A percentile compares a stretch with the other conserved stretches of the same genome.
Evolutionary conservation across 1,140 invertebrate species (phyloP).

Genomic region (Anthonomus grandis): DNA sequence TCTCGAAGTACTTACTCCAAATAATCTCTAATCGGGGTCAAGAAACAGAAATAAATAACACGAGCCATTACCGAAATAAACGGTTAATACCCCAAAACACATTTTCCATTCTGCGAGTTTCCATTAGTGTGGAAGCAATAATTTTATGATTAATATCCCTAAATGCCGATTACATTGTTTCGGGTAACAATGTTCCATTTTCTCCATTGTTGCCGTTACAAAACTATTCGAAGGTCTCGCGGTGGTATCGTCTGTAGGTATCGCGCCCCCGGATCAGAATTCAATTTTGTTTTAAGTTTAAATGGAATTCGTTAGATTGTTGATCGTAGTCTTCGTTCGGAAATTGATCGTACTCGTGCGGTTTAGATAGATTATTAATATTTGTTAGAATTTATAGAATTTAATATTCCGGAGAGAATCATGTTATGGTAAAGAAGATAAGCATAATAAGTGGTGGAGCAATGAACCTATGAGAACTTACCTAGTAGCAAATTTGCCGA

Average conservation of each 20-base stretch:
- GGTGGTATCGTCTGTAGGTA: constrained; percentile 15
- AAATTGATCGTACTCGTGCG: no score
- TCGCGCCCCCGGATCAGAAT: background rate
- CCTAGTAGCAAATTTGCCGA: no score
- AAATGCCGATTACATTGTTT: constrained; percentile 24
- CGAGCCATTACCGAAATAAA: constrained; percentile 9
- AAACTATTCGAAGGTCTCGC: constrained; percentile 29
- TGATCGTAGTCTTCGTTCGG: no score
- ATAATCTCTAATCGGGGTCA: no score
- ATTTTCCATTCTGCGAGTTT: constrained; percentile 19
- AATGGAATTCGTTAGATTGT: constrained; percentile 7
- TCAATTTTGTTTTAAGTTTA: background rate
- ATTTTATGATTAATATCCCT: constrained; percentile 28
- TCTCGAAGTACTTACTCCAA: no score
- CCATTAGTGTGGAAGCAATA: constrained; percentile 26
- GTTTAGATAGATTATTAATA: no score
- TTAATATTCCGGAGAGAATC: no score
- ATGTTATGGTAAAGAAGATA: no score
- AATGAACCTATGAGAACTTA: no score
- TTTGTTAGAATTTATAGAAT: no score
- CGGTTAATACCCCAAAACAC: constrained; percentile 16
- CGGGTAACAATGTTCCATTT: constrained; percentile 20
- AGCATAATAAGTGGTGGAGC: no score
- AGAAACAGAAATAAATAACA: no score
- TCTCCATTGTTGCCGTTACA: constrained; percentile 19